phyloP scores from a whole-genome alignment of 1,140 invertebrate species.

The Dreissena polymorpha region DNA sequence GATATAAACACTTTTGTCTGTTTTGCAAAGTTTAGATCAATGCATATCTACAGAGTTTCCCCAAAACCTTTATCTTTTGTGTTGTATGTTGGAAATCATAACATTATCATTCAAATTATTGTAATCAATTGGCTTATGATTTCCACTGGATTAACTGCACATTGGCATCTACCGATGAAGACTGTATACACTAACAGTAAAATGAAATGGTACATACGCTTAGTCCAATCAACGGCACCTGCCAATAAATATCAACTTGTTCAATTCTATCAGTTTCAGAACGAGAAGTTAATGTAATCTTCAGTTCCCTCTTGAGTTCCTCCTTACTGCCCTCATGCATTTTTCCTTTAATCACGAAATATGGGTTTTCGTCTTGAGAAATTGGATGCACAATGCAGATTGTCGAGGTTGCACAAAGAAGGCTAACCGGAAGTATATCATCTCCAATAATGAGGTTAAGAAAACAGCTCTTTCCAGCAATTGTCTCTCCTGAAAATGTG shows the following conservation, averaged over 20 bases:
- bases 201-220: neutral
- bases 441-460: conserved; percentile 24
- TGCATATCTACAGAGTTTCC: neutral
- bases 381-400: conserved; percentile 34
- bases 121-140: too few relatives aligned
- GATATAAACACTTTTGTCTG: too few relatives aligned
- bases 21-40: too few relatives aligned
- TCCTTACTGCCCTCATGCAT: neutral
- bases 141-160: neutral
- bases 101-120: neutral
- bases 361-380: neutral
- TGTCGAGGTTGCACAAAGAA: conserved; percentile 12
- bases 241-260: neutral
- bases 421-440: conserved; percentile 8
- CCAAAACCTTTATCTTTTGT: neutral
- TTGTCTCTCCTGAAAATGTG: conserved; percentile 29
- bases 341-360: neutral
- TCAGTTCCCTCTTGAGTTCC: neutral
- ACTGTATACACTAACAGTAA: too few relatives aligned
- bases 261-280: neutral
- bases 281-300: neutral
- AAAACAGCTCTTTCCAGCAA: conserved; percentile 33
- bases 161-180: neutral
- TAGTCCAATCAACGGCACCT: neutral
- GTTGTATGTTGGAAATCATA: neutral